Evolutionary conservation across 1,140 invertebrate species (phyloP).

Genomic region (Zaprionus ghesquierei): DNA sequence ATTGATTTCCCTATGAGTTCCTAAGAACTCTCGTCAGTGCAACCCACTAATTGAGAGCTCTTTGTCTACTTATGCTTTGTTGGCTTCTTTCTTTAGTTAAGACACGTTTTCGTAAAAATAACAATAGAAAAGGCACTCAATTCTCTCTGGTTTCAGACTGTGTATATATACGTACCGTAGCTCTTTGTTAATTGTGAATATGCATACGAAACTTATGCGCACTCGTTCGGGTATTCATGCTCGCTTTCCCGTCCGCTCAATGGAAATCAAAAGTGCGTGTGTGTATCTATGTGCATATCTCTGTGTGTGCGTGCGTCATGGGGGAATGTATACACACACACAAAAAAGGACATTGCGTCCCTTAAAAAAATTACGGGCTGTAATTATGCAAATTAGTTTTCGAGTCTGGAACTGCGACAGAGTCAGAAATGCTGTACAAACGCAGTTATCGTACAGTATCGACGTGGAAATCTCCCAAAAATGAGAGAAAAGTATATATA

Average conservation of each 20-base stretch:
- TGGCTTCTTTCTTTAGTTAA: background rate
- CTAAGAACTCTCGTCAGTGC: background rate
- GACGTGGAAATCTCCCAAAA: slow-evolving; percentile 48
- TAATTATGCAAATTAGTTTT: slow-evolving; percentile 79
- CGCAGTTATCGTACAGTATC: slow-evolving; percentile 36
- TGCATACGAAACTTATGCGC: slow-evolving; percentile 31
- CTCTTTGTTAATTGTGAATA: slow-evolving; percentile 35
- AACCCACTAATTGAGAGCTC: background rate
- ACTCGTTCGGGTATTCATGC: slow-evolving; percentile 22
- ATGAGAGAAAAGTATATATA: background rate
- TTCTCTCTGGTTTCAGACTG: slow-evolving; percentile 11
- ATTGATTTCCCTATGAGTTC: background rate
- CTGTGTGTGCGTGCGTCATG: slow-evolving; percentile 40
- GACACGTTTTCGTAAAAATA: slow-evolving; percentile 20
- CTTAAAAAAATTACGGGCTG: slow-evolving; percentile 76
- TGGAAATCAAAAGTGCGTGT: slow-evolving; percentile 54
- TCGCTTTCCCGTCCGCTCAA: background rate
- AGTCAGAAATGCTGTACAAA: slow-evolving; percentile 35
- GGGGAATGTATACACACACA: slow-evolving; percentile 39
- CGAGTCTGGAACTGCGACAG: slow-evolving; percentile 45
- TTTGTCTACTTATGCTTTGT: slow-evolving; percentile 8
- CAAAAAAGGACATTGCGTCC: slow-evolving; percentile 74
- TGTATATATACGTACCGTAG: background rate
- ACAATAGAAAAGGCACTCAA: slow-evolving; percentile 6
- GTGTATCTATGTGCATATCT: slow-evolving; percentile 19